A percentile compares a stretch with the other conserved stretches of the same genome.
phyloP scores from a whole-genome alignment of 2,888 invertebrate species.

The Scrobipalpa costella region DNA sequence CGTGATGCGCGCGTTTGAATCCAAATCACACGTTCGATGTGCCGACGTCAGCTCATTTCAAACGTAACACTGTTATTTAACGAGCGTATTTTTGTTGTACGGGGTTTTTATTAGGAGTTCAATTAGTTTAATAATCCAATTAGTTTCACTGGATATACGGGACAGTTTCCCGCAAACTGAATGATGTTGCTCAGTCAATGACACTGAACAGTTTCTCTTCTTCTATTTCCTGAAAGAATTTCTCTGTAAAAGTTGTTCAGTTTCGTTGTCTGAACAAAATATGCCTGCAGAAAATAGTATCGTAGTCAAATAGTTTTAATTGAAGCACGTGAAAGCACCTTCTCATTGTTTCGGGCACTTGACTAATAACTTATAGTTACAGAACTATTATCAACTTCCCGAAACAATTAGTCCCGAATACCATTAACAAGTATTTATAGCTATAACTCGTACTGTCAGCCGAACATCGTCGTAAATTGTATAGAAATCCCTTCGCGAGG shows the following conservation, averaged over 20 bases:
- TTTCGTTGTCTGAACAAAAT: too few relatives aligned
- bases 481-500: neutral
- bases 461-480: slow-evolving; percentile 6
- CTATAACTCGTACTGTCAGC: neutral
- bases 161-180: too few relatives aligned
- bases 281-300: too few relatives aligned
- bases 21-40: slow-evolving; percentile 3
- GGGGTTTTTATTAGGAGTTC: too few relatives aligned
- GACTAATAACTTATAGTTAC: neutral
- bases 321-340: too few relatives aligned
- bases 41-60: neutral
- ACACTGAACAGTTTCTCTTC: too few relatives aligned
- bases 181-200: too few relatives aligned
- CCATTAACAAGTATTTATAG: slow-evolving; percentile 10
- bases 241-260: too few relatives aligned
- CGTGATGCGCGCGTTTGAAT: neutral
- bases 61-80: neutral
- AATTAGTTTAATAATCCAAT: too few relatives aligned
- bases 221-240: too few relatives aligned
- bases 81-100: neutral
- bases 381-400: slow-evolving; percentile 9
- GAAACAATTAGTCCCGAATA: slow-evolving; percentile 10
- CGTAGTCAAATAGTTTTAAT: too few relatives aligned
- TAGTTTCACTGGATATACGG: too few relatives aligned
- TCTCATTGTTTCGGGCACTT: neutral